These are phyloP conservation scores for Thumatha senex DNA, from an alignment of 2,888 invertebrate genomes.

Conservation along the genomic window DNA sequence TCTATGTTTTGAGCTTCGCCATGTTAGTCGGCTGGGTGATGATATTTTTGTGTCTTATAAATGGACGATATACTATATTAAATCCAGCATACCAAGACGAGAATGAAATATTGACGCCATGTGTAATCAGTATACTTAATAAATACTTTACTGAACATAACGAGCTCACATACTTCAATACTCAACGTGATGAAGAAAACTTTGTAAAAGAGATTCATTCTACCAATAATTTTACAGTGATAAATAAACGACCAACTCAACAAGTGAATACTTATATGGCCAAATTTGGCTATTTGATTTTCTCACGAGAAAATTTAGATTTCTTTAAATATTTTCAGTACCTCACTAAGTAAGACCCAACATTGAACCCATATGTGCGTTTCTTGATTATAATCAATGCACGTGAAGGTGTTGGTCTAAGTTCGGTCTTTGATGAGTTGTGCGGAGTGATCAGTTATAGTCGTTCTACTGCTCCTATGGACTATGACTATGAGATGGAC, in stretches of 20 bases:
- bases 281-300: constrained; percentile 43
- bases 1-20: not conserved
- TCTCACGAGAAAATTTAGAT: constrained; percentile 18
- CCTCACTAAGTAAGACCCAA: no score
- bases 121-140: constrained; percentile 22
- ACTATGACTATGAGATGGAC: no score
- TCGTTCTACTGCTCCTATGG: no score
- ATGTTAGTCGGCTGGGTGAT: constrained; percentile 5
- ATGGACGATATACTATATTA: constrained; percentile 1
- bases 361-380: no score
- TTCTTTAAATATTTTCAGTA: constrained; percentile 32
- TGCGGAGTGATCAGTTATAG: no score
- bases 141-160: constrained; percentile 27
- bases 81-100: not conserved
- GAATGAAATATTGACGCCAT: constrained; percentile 6
- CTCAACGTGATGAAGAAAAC: constrained; percentile 10
- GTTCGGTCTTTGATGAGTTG: no score
- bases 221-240: constrained; percentile 1
- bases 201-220: constrained; percentile 31
- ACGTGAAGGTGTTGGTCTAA: no score
- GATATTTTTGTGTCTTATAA: not conserved
- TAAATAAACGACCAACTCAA: constrained; percentile 1
- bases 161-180: constrained; percentile 22
- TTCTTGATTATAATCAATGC: no score
- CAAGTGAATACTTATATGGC: not conserved